A percentile compares a stretch with the other conserved stretches of the same genome.
Conservation (phyloP, 2,888 invertebrate species). For the Hypselothyrea guttata region DNA sequence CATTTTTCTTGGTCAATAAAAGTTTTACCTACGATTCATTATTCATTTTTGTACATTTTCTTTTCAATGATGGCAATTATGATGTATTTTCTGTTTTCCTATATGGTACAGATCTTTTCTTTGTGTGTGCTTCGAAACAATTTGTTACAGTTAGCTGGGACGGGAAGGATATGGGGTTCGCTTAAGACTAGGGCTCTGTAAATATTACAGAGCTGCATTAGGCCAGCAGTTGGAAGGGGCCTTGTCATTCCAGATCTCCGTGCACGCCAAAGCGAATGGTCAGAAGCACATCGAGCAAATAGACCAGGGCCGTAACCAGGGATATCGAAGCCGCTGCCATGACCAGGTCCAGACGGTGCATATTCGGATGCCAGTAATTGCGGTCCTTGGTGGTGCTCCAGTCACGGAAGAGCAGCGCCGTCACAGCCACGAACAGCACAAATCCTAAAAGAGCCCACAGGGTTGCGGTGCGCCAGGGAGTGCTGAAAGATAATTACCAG, state of each 20-base stretch:
- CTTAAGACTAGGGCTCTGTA: conserved; percentile 60
- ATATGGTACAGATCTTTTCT: conserved; percentile 32
- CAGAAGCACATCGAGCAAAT: conserved; percentile 78
- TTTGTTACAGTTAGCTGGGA: conserved; percentile 49
- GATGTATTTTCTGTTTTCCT: conserved; percentile 21
- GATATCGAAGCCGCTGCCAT: conserved; percentile 80
- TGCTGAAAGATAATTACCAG: conserved; percentile 47
- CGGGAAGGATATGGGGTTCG: conserved; percentile 7
- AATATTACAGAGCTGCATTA: conserved; percentile 62
- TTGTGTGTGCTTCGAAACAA: conserved; percentile 40
- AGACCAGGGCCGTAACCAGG: conserved; percentile 76
- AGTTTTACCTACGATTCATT: conserved; percentile 35
- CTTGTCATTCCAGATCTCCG: conserved; percentile 79
- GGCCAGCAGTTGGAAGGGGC: conserved; percentile 21
- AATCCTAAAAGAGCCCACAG: conserved; percentile 80
- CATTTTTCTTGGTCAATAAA: conserved; percentile 8
- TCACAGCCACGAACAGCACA: conserved; percentile 77
- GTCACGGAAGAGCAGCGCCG: conserved; percentile 79
- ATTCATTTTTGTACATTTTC: conserved; percentile 57
- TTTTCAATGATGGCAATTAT: conserved; percentile 65
- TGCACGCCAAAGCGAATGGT: conserved; percentile 80
- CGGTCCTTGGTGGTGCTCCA: conserved; percentile 81
- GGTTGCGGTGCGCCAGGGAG: conserved; percentile 80
- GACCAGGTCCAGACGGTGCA: conserved; percentile 81
- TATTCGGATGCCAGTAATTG: conserved; percentile 82